These are phyloP conservation scores for Nyleta sp. DNA, from an alignment of 2,888 invertebrate species.

Conservation along the genomic window DNA sequence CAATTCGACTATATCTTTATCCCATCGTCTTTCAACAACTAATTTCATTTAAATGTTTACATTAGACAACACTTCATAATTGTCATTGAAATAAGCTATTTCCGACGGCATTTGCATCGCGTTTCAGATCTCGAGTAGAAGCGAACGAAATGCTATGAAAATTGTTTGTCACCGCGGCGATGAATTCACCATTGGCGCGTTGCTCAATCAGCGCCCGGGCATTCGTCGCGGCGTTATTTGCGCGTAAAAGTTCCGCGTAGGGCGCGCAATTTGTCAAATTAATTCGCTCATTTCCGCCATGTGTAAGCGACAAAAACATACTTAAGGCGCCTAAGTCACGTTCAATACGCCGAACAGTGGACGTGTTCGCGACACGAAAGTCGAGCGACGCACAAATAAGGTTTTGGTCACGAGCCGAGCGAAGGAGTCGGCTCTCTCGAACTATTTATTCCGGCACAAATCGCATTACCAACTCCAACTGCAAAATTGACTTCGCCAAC, in stretches of 20 bases:
- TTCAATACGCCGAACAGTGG: constrained; percentile 75
- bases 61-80: too few relatives aligned
- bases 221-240: constrained; percentile 46
- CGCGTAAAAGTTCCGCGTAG: constrained; percentile 41
- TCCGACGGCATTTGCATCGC: too few relatives aligned
- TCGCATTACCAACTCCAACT: constrained; percentile 82
- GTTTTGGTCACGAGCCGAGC: constrained; percentile 63
- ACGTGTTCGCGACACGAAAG: constrained; percentile 75
- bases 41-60: too few relatives aligned
- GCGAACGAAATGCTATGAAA: too few relatives aligned
- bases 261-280: constrained; percentile 48
- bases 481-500: constrained; percentile 82
- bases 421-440: constrained; percentile 68
- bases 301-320: constrained; percentile 68
- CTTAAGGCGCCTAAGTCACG: constrained; percentile 76
- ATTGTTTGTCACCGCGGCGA: not conserved
- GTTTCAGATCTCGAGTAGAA: too few relatives aligned
- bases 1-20: too few relatives aligned
- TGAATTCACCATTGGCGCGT: constrained; percentile 4
- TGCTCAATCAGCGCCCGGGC: constrained; percentile 10
- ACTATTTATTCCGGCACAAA: constrained; percentile 82
- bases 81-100: too few relatives aligned
- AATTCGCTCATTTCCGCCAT: constrained; percentile 58
- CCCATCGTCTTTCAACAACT: too few relatives aligned
- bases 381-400: constrained; percentile 63